These are phyloP conservation scores for Phallusia fumigata DNA, from an alignment of 23 tunicate species.

Conservation along the genomic window DNA sequence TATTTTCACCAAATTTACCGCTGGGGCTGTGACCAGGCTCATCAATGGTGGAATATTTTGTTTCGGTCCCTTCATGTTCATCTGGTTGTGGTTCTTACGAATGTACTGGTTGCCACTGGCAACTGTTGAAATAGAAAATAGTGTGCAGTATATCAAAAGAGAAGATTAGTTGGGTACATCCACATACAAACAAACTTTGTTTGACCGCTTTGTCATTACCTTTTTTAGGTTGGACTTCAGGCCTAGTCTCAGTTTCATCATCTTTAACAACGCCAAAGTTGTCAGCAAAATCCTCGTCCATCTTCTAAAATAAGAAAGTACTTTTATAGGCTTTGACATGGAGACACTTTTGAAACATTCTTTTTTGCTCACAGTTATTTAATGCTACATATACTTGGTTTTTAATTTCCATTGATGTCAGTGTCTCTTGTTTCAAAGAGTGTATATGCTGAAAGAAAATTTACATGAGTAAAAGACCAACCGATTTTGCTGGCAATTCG, in stretches of 20 bases:
- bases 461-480: too few relatives aligned
- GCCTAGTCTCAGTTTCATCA: slow-evolving; percentile 12
- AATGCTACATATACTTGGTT: too few relatives aligned
- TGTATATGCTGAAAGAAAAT: too few relatives aligned
- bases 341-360: too few relatives aligned
- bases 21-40: slow-evolving; percentile 38
- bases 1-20: too few relatives aligned
- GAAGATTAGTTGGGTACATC: too few relatives aligned
- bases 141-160: too few relatives aligned
- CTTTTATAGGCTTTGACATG: too few relatives aligned
- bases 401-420: too few relatives aligned
- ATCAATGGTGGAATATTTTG: slow-evolving; percentile 22
- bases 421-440: too few relatives aligned
- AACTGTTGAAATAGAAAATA: background rate
- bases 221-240: background rate
- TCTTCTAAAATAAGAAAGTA: slow-evolving; percentile 6
- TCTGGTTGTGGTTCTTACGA: background rate
- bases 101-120: background rate
- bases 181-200: background rate
- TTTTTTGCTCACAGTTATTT: too few relatives aligned
- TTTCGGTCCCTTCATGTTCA: slow-evolving; percentile 1
- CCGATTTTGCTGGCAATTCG: slow-evolving; percentile 73
- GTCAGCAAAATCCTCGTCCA: slow-evolving; percentile 8
- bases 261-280: slow-evolving; percentile 49
- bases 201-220: background rate